Evolutionary conservation across 1,140 invertebrate species (phyloP), one percentile per base, ranked within the genome.

Genomic region (Bombus ignitus): DNA sequence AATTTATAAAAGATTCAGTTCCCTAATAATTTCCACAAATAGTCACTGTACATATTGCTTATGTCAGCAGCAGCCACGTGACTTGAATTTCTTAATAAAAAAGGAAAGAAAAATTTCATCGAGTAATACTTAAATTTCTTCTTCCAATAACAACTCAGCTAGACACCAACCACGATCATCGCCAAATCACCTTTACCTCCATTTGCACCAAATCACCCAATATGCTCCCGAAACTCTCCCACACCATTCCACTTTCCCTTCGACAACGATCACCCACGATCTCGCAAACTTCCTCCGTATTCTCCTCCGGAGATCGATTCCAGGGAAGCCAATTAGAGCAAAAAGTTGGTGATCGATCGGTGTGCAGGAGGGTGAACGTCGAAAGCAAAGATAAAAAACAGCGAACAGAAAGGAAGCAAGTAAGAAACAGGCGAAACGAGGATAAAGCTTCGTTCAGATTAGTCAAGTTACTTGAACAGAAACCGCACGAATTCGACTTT

Each of bases 261-360:
- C 74, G 5, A 57, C 42, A 65, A 65, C n/a, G 22, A n/a, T 44
- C 35, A 35, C n/a, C 35, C 66, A 75, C 39, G 39, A 53, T 65
- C 72, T 59, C 72, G 59, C 71, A 37, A n/a, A 35, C 42, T 39
- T 57, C 35, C 47, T 57, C 22, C 35, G 25, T 6, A 8, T 53
- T 35, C 13, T 44, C 32, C 42, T 32, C 32, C 4, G 32, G 6
- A 80, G 83, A 80, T 85, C 83, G 83, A 85, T 85, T 80, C 77
- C 37, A n/a, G 32, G 32, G 68, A 80, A 85, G 83, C 68, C 76
- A 85, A 85, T 85, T 85, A 73, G 78, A 85, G 35, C n/a, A 85
- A 85, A 72, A 65, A 80, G 83, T 80, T 42, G 37, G 47, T 80
- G 83, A 85, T 85, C 83, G 83, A 85, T 85, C 83, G 57, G 12